A percentile compares a stretch with the other conserved stretches of the same genome.
phyloP scores from a whole-genome alignment of 2,888 invertebrate species.

The Sturmia bella region DNA sequence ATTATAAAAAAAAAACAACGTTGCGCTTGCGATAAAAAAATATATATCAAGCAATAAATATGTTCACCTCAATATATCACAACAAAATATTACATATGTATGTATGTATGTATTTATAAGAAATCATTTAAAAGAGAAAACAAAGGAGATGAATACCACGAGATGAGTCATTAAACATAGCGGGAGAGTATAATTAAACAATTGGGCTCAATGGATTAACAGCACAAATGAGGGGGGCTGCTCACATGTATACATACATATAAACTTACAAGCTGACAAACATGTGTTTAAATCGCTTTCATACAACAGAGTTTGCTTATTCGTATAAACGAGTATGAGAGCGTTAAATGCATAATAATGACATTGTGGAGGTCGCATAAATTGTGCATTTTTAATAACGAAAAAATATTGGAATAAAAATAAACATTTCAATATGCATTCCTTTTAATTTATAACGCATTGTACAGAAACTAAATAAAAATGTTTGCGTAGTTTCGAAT shows the following conservation, averaged over 20 bases:
- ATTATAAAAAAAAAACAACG: conserved; percentile 17
- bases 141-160: conserved; percentile 13
- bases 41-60: conserved; percentile 43
- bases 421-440: conserved; percentile 6
- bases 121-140: conserved; percentile 13
- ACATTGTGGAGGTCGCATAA: conserved; percentile 68
- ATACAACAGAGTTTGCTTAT: background rate
- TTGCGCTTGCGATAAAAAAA: conserved; percentile 66
- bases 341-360: conserved; percentile 59
- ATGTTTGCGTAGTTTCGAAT: background rate
- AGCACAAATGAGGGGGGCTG: conserved; percentile 38
- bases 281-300: conserved; percentile 7
- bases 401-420: conserved; percentile 10
- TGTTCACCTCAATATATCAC: conserved; percentile 19
- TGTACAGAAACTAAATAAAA: background rate
- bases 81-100: background rate
- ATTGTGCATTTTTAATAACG: conserved; percentile 41
- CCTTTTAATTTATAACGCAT: conserved; percentile 3
- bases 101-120: no score
- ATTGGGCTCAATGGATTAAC: conserved; percentile 12
- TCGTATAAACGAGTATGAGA: conserved; percentile 10
- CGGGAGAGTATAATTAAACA: conserved; percentile 61
- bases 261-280: background rate
- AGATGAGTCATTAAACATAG: conserved; percentile 64
- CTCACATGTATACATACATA: background rate